Percentiles rank a stretch among this genome's conserved stretches.
Evolutionary conservation across 2,113 vertebrate species (phyloP).

Genomic region (Melanocharis versteri): DNA sequence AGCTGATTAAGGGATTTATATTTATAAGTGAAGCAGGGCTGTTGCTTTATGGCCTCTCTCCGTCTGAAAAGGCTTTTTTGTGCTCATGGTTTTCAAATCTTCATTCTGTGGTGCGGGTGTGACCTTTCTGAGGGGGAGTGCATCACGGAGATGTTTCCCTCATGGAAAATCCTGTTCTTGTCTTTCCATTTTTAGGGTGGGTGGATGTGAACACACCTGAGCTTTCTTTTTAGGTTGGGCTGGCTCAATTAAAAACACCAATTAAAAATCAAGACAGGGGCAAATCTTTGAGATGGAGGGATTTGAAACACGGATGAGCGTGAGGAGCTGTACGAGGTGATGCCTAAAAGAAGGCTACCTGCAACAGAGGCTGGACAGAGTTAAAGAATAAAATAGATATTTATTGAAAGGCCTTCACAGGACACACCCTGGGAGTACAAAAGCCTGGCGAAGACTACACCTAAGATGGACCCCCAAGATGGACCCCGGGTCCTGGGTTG

Average conservation of each 20-base stretch:
- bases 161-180: background rate
- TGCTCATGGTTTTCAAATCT: background rate
- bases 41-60: background rate
- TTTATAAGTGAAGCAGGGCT: rapidly evolving
- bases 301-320: background rate
- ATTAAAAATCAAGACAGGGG: background rate
- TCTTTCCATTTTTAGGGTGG: background rate
- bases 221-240: background rate
- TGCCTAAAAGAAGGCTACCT: no score
- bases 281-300: background rate
- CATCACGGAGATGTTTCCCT: background rate
- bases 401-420: no score
- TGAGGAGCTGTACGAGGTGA: background rate
- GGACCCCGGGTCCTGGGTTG: no score
- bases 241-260: background rate
- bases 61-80: background rate
- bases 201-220: background rate
- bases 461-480: no score
- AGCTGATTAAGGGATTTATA: background rate
- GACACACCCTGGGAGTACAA: no score
- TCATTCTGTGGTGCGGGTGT: background rate
- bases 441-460: no score
- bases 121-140: background rate
- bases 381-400: no score
- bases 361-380: no score